Base-by-base conservation (phyloP, 2,797 vertebrate genomes). In the Trichosurus vulpecula region DNA sequence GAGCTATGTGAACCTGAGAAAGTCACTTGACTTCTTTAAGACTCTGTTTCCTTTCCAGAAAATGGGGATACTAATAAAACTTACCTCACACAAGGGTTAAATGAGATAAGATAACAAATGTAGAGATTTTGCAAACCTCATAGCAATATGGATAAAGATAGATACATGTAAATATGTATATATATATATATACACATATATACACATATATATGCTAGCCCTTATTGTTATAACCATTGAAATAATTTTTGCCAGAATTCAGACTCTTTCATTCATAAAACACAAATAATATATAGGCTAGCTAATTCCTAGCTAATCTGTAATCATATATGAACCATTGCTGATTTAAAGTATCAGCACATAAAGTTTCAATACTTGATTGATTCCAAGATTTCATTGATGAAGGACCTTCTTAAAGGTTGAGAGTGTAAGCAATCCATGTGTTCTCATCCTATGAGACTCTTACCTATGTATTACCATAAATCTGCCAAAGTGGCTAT, bases 211-310 rank as follows among this genome's bases (percentile, higher is more conserved):
- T 81, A 47, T 47, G 19, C n/a, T 22, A 47, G 19, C 19, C 41
- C 41, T 47, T 22, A 41, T 41, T 81, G n/a, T 11, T 81, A 10
- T 81, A 81, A 25, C 25, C 25, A 81, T 16, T 61, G 31, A 61
- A 58, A 93, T 27, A n/a, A 92, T 61, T 96, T 57, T n/a, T 94
- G 22, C n/a, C 47, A 54, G 89, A 90, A 92, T 87, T 94, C 30
- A 61, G 51, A 92, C 58, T 56, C 13, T 53, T 11, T 0, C 29
- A 11, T 53, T 13, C 66, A n/a, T 35, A 41, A 58, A 90, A 55
- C 9, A 94, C 16, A 19, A 16, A 31, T 30, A 14, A 9, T 16
- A 47, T 47, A 11, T 0, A 52, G 5, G 54, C 41, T 55, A 56
- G 41, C 66, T 10, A 25, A 2, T 57, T 12, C 6, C 22, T 41